A percentile compares a stretch with the other conserved stretches of the same genome.
These are phyloP conservation scores for Pica pica DNA, from an alignment of 2,113 vertebrate species.

Conservation along the genomic window DNA sequence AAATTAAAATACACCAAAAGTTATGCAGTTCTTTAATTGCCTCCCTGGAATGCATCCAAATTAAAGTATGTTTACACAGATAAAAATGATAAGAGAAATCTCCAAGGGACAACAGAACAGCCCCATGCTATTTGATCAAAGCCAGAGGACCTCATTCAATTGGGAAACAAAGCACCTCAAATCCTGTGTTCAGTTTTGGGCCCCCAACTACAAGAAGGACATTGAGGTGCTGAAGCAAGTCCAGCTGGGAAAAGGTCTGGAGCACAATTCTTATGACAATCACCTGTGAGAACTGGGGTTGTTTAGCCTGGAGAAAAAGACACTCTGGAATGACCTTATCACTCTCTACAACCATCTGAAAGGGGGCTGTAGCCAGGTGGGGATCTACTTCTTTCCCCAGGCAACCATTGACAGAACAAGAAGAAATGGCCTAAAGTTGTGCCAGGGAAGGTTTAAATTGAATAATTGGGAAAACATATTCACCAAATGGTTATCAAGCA, in stretches of 20 bases:
- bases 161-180: background rate
- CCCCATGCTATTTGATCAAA: background rate
- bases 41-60: constrained; percentile 11
- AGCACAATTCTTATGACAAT: background rate
- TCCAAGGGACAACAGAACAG: background rate
- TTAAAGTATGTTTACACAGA: background rate
- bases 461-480: background rate
- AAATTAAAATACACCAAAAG: constrained; percentile 43
- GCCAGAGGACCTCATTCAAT: background rate
- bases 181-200: background rate
- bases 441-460: background rate
- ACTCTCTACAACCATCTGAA: background rate
- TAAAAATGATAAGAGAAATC: background rate
- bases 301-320: background rate
- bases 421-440: background rate
- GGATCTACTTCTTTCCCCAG: background rate
- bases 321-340: accelerated
- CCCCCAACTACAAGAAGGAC: background rate
- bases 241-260: background rate
- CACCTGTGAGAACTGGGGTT: accelerated
- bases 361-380: background rate
- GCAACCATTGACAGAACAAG: accelerated
- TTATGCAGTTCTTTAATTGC: constrained; percentile 23
- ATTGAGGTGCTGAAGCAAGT: accelerated
- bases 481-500: background rate